A percentile compares a stretch with the other conserved stretches of the same genome.
Evolutionary conservation across 2,888 invertebrate genomes (phyloP).

Genomic region (Drosophila heteroneura): DNA sequence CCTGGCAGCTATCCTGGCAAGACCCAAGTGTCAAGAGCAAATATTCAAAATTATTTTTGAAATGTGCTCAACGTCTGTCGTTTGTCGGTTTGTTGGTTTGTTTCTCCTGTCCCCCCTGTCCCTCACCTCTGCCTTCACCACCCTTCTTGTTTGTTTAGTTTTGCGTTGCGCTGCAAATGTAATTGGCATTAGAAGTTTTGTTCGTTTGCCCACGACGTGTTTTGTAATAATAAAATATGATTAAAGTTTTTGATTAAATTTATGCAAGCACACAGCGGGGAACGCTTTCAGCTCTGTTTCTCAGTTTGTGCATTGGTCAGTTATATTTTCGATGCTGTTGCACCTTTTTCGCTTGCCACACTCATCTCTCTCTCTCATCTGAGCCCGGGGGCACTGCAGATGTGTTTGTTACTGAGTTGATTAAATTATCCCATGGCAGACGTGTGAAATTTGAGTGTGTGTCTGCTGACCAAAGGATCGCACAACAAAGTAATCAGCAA

Average conservation of each 20-base stretch:
- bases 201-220: constrained; percentile 73
- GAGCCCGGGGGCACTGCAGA: constrained; percentile 48
- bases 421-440: constrained; percentile 74
- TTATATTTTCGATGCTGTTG: constrained; percentile 39
- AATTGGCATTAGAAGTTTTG: constrained; percentile 78
- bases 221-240: constrained; percentile 81
- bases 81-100: constrained; percentile 5
- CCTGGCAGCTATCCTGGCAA: background rate
- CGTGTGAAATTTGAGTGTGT: constrained; percentile 56
- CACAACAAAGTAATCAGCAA: constrained; percentile 59
- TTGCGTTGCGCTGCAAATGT: constrained; percentile 72
- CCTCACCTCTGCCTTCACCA: constrained; percentile 4
- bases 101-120: background rate
- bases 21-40: constrained; percentile 67
- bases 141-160: constrained; percentile 62
- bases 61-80: constrained; percentile 64
- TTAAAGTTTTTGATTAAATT: constrained; percentile 82
- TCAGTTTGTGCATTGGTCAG: constrained; percentile 48
- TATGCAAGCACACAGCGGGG: constrained; percentile 70
- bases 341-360: constrained; percentile 28
- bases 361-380: background rate
- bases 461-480: constrained; percentile 12
- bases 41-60: constrained; percentile 81
- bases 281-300: constrained; percentile 22
- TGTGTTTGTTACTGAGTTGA: constrained; percentile 69